Conservation (phyloP, 2,113 vertebrate genomes). For the Stercorarius parasiticus region DNA sequence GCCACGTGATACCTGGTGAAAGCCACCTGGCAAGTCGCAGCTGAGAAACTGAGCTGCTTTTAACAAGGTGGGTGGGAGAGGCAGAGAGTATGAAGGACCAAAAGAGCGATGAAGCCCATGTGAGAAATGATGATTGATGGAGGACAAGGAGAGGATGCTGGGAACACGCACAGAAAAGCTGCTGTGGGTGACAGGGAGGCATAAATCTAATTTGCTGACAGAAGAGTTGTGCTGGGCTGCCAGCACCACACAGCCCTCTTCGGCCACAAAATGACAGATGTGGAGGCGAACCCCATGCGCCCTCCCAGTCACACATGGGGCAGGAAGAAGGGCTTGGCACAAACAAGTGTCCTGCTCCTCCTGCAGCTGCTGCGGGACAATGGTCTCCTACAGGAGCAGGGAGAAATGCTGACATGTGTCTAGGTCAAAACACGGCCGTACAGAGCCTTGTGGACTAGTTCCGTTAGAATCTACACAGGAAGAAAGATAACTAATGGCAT, state of each 20-base stretch:
- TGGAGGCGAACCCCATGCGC: not conserved
- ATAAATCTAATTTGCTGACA: not conserved
- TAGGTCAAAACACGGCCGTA: not conserved
- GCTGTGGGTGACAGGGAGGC: not conserved
- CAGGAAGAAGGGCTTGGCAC: not conserved
- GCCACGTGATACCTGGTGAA: not conserved
- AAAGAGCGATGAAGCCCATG: not conserved
- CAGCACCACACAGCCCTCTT: not conserved
- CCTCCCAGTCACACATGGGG: not conserved
- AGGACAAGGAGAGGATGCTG: not conserved
- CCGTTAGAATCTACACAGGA: accelerated
- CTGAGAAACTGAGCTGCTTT: not conserved
- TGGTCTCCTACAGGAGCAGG: not conserved
- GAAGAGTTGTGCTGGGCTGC: not conserved
- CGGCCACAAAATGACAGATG: not conserved
- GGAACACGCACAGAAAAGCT: not conserved
- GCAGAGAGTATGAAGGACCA: not conserved
- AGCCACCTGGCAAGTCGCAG: not conserved
- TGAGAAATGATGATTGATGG: not conserved
- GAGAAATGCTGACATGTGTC: not conserved
- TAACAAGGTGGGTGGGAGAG: not conserved
- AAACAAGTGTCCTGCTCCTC: not conserved
- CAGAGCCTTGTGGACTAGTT: not conserved
- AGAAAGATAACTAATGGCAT: not conserved
- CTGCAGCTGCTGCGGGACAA: not conserved